Base-by-base conservation (phyloP, 1,140 invertebrate species). In the Hydropsyche tenuis region DNA sequence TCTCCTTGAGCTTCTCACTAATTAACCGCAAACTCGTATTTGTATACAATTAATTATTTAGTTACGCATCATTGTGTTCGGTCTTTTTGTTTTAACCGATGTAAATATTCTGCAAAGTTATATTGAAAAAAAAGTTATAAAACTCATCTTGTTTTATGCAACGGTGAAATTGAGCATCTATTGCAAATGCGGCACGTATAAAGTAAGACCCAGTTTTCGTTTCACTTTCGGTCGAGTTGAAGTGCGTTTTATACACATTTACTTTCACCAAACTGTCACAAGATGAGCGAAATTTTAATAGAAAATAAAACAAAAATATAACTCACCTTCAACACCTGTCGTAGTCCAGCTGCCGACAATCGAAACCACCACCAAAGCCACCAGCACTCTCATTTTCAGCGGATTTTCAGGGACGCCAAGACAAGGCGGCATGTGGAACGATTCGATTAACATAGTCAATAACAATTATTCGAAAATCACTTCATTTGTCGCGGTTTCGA, bases 401-500 rank as follows among this genome's bases (percentile, higher is more conserved):
- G 43, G 5, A 5, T 18, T 65, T 65, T 65, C n/a, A 42, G n/a
- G 9, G 18, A 2, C 16, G 66, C 27, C 69, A 9, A 75, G 42
- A 56, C 73, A 75, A 22, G 73, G 73, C n/a, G 73, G 73, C 42
- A 62, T 64, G 43, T 75, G 73, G 37, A 75, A 75, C 43, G 63
- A 37, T 56, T 46, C 60, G 65, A 42, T 25, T 30, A 22, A 45
- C 45, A 68, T 56, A n/a, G 14, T 48, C 45, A 48, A 48, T 48
- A n/a, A 6, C 16, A 48, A 48, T 43, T 43, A 14, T 48, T 14
- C 45, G 14, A 48, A 48, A 48, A 48, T 16, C 30, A 37, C 30
- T 37, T 37, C 30, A 37, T 37, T 9, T 37, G 30, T 37, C 30
- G 9, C 30, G 3, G 30, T 4, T 37, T 37, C 9, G 30, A 4